Conservation (phyloP, 37 sponge, comb jelly and placozoan species). For the Theonella swinhoei region DNA sequence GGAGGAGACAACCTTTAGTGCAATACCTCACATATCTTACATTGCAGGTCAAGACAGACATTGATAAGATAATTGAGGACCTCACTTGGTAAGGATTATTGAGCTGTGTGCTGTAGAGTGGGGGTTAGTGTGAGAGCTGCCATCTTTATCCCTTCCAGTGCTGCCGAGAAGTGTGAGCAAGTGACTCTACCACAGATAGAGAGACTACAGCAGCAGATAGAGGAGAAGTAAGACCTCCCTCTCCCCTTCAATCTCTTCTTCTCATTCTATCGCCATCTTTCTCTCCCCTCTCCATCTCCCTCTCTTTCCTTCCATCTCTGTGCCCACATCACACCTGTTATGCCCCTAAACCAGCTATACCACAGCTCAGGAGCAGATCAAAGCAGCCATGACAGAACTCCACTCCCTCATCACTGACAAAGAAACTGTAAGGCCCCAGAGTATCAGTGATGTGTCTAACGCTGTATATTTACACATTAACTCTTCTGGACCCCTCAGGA, state of each 20-base stretch:
- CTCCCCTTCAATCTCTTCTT: not conserved
- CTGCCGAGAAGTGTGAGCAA: not conserved
- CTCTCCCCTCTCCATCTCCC: not conserved
- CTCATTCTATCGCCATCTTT: too few relatives aligned
- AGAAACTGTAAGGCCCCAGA: not conserved
- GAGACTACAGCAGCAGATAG: not conserved
- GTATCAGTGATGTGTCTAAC: not conserved
- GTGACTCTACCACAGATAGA: not conserved
- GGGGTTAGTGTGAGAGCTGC: too few relatives aligned
- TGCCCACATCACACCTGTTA: too few relatives aligned
- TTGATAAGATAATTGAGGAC: not conserved
- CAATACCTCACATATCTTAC: too few relatives aligned
- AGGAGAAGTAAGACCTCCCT: not conserved
- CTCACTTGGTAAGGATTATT: not conserved
- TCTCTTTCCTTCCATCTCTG: too few relatives aligned
- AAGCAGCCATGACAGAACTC: not conserved
- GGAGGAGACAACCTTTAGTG: too few relatives aligned
- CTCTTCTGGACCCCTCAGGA: not conserved
- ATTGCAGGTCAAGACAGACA: not conserved
- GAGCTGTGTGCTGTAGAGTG: too few relatives aligned
- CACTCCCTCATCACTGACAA: not conserved
- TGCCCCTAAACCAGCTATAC: too few relatives aligned
- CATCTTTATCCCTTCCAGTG: too few relatives aligned
- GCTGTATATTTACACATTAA: not conserved
- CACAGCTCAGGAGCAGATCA: not conserved